phyloP scores from a whole-genome alignment of 1,140 invertebrate genomes.

The Drosophila leontia region DNA sequence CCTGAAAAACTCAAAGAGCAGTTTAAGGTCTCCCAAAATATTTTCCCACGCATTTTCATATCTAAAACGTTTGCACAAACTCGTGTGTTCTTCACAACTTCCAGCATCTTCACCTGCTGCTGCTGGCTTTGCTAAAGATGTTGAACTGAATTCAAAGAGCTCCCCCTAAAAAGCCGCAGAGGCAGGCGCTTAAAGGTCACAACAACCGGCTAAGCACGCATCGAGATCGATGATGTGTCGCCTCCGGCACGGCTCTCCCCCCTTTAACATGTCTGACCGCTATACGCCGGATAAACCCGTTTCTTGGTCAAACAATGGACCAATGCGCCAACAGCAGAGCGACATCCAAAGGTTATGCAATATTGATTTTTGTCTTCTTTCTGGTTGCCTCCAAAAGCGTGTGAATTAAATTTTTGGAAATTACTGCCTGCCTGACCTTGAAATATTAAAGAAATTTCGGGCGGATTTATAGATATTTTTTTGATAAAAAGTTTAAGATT shows the following conservation, averaged over 20 bases:
- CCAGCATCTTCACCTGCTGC: background rate
- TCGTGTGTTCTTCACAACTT: background rate
- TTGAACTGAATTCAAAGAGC: slow-evolving; percentile 46
- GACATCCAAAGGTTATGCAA: slow-evolving; percentile 67
- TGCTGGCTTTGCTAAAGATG: slow-evolving; percentile 9
- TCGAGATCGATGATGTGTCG: slow-evolving; percentile 38
- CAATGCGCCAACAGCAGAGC: slow-evolving; percentile 24
- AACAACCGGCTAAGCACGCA: slow-evolving; percentile 70
- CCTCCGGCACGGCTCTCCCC: background rate
- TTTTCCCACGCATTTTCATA: background rate
- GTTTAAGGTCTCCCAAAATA: background rate
- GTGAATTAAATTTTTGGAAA: slow-evolving; percentile 66
- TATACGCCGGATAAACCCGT: slow-evolving; percentile 57
- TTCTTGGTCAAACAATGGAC: slow-evolving; percentile 50
- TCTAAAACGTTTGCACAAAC: background rate
- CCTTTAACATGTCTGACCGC: slow-evolving; percentile 39
- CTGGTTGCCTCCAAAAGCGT: slow-evolving; percentile 30
- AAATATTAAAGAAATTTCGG: slow-evolving; percentile 45
- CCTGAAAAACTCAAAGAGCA: no score
- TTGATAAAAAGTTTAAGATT: slow-evolving; percentile 10
- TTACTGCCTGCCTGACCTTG: slow-evolving; percentile 56
- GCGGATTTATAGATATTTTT: background rate
- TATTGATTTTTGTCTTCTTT: slow-evolving; percentile 52
- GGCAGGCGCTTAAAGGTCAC: slow-evolving; percentile 74
- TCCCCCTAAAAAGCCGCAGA: slow-evolving; percentile 40